phyloP scores from a whole-genome alignment of 2,113 vertebrate genomes.

The Xenopus borealis region DNA sequence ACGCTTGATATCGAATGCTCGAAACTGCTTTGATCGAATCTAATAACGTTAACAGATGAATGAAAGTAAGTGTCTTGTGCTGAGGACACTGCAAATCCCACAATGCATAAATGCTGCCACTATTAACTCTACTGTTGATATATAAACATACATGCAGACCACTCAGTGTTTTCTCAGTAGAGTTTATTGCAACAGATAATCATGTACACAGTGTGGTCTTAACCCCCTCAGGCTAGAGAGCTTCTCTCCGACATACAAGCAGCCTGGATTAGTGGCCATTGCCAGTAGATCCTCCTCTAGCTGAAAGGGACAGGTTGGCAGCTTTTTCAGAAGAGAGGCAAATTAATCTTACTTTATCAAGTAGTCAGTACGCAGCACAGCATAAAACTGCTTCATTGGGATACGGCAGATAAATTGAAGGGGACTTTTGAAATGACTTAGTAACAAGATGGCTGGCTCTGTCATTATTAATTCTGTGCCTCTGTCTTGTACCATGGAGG shows the following conservation, averaged over 20 bases:
- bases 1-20: no score
- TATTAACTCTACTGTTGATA: background rate
- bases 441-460: background rate
- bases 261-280: slow-evolving; percentile 20
- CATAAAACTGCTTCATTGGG: background rate
- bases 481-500: no score
- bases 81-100: background rate
- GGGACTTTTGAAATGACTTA: background rate
- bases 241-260: background rate
- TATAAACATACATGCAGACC: background rate
- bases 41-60: no score
- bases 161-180: slow-evolving; percentile 3
- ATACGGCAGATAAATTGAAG: background rate
- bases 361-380: background rate
- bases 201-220: background rate
- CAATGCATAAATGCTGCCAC: slow-evolving; percentile 5
- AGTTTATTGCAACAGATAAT: slow-evolving; percentile 1
- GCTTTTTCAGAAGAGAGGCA: background rate
- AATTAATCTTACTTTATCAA: background rate
- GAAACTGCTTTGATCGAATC: no score
- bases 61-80: background rate
- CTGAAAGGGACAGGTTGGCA: background rate
- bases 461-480: no score
- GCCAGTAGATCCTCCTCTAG: background rate
- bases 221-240: no score